Conservation (phyloP, 2,888 invertebrate genomes). For the Lithosia quadra region DNA sequence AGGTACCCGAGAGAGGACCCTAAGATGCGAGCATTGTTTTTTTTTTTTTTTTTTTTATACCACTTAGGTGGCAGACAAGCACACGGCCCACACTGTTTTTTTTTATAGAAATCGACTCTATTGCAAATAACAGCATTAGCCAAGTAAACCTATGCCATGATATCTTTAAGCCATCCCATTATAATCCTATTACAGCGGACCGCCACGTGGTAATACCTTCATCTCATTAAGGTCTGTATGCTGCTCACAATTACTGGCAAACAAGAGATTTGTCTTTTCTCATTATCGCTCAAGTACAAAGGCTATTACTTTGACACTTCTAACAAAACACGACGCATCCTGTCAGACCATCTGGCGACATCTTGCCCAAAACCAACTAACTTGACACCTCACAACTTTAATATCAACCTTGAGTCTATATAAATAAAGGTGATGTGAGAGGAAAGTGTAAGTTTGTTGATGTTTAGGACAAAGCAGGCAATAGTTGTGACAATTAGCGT, state of each 20-base stretch:
- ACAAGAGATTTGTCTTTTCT: conserved; percentile 61
- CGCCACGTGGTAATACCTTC: conserved; percentile 27
- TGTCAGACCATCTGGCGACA: conserved; percentile 70
- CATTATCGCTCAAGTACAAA: conserved; percentile 63
- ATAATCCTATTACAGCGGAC: conserved; percentile 21
- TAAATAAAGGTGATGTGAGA: conserved; percentile 28
- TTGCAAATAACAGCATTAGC: background rate
- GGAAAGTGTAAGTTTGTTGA: conserved; percentile 45
- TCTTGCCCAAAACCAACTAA: conserved; percentile 44
- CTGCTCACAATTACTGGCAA: conserved; percentile 49
- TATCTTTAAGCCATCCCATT: conserved; percentile 18
- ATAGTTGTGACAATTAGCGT: conserved; percentile 66
- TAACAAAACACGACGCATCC: conserved; percentile 64
- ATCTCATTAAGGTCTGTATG: conserved; percentile 32
- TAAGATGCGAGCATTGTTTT: too few species aligned
- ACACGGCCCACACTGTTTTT: too few species aligned
- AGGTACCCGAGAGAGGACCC: too few species aligned
- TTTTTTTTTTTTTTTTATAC: too few species aligned
- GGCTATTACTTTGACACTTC: conserved; percentile 67
- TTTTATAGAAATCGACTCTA: too few species aligned
- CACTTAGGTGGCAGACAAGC: too few species aligned
- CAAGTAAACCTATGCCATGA: background rate
- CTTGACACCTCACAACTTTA: conserved; percentile 18
- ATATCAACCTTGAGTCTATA: conserved; percentile 36
- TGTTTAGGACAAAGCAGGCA: conserved; percentile 59